Percentiles rank a stretch among this genome's conserved stretches.
Conservation (phyloP, 2,888 invertebrate species). For the Xestia sexstrigata region DNA sequence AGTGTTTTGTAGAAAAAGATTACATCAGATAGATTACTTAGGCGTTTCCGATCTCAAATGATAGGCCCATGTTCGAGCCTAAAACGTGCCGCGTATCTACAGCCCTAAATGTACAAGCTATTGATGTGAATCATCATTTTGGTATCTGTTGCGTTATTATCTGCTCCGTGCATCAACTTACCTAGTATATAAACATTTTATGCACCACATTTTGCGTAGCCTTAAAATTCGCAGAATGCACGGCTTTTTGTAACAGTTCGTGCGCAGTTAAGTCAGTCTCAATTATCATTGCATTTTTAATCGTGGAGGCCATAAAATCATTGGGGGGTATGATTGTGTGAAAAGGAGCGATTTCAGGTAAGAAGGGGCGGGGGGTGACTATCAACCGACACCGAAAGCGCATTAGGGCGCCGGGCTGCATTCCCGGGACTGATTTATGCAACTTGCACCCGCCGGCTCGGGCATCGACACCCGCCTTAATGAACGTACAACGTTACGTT, state of each 20-base stretch:
- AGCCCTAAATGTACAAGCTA: constrained; percentile 33
- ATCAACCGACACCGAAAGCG: constrained; percentile 89
- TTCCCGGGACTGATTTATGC: constrained; percentile 89
- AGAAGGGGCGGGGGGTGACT: constrained; percentile 76
- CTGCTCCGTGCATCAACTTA: constrained; percentile 58
- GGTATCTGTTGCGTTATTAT: constrained; percentile 51
- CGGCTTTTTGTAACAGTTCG: constrained; percentile 38
- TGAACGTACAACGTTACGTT: constrained; percentile 87
- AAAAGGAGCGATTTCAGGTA: constrained; percentile 73
- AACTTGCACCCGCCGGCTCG: constrained; percentile 83
- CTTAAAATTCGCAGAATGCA: constrained; percentile 45
- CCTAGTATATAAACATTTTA: constrained; percentile 48
- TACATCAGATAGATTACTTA: constrained; percentile 44
- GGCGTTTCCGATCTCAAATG: constrained; percentile 49
- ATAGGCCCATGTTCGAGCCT: constrained; percentile 28
- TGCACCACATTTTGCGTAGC: constrained; percentile 29
- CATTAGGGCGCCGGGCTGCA: constrained; percentile 87
- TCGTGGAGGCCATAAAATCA: constrained; percentile 53
- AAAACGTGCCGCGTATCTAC: constrained; percentile 24
- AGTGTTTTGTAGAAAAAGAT: constrained; percentile 49
- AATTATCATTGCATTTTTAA: constrained; percentile 67
- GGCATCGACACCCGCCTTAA: constrained; percentile 87
- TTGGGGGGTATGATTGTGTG: constrained; percentile 65
- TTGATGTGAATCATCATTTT: constrained; percentile 60
- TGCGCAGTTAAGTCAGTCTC: constrained; percentile 54